Evolutionary conservation across 1,140 invertebrate species (phyloP), one percentile per base, ranked within the genome.

Genomic region (Campoletis sonorensis): DNA sequence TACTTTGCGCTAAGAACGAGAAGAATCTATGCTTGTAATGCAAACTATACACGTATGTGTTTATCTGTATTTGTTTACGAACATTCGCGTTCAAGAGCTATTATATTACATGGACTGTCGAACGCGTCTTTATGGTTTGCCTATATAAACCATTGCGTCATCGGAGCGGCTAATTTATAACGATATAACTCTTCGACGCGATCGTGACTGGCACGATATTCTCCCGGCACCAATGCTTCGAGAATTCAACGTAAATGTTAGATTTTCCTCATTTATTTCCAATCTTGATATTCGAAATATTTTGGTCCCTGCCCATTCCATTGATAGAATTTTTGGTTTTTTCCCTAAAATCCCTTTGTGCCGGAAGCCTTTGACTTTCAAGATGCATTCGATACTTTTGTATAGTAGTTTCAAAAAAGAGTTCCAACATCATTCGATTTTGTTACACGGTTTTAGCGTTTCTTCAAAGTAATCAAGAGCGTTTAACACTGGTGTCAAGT

Each of bases 101-200:
- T 54, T 54, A 18, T 54, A 54, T 54, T 54, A 54, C 51, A 54
- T n/a, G n/a, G 51, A 8, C 51, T 54, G 51, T 54, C 51, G 51
- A 54, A 54, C n/a, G 51, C 51, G 51, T 54, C 51, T 54, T 54
- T 54, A 54, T 8, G n/a, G 51, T 54, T 54, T 54, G 51, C 51
- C 51, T 54, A 54, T 54, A 54, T 21, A 8, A 54, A 54, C 4
- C 51, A 54, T 54, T 54, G 51, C 51, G 51, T 54, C 51, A 54
- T 54, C 51, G 51, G n/a, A 54, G n/a, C 16, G 51, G 51, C 51
- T 54, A 54, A 54, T 54, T 54, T 21, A 54, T 18, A 54, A 54
- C 51, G 16, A 54, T 54, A 54, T 54, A 54, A 54, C 16, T 54
- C 51, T 4, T 54, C 51, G 51, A 54, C 51, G 51, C 51, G 51